Conservation (phyloP, 2,113 vertebrate species). For the Crocuta crocuta region DNA sequence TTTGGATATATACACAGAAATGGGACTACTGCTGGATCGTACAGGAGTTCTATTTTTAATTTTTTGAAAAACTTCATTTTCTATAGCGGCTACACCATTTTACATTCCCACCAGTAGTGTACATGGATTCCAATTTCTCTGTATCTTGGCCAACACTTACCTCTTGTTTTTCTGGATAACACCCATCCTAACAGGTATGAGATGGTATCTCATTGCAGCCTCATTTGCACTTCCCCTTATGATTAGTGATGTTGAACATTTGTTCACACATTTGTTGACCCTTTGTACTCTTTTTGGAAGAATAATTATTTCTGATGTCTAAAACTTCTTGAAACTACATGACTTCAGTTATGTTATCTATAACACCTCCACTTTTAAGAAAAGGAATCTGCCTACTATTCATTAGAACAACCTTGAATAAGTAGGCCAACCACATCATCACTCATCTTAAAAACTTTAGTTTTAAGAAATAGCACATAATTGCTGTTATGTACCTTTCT, state of each 20-base stretch:
- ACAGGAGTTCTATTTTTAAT: neutral
- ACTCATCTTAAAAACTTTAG: neutral
- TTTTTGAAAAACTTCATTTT: neutral
- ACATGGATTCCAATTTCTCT: neutral
- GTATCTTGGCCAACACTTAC: neutral
- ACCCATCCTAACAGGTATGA: neutral
- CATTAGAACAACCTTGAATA: slow-evolving; percentile 31
- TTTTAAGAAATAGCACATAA: neutral
- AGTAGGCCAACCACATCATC: neutral
- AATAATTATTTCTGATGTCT: neutral
- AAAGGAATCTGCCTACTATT: neutral
- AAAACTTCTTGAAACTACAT: neutral
- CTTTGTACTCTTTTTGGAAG: neutral
- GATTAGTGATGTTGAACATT: neutral
- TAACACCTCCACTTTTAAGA: slow-evolving; percentile 18
- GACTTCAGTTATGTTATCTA: neutral
- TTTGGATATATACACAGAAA: neutral
- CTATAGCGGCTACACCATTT: neutral
- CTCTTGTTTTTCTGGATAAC: neutral
- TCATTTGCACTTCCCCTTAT: neutral
- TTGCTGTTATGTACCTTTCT: neutral
- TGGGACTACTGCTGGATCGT: neutral
- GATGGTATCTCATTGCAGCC: neutral
- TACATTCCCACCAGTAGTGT: neutral
- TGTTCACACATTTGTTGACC: neutral